A percentile compares a stretch with the other conserved stretches of the same genome.
Evolutionary conservation across 2,888 invertebrate genomes (phyloP).

Genomic region (Dilophus febrilis): DNA sequence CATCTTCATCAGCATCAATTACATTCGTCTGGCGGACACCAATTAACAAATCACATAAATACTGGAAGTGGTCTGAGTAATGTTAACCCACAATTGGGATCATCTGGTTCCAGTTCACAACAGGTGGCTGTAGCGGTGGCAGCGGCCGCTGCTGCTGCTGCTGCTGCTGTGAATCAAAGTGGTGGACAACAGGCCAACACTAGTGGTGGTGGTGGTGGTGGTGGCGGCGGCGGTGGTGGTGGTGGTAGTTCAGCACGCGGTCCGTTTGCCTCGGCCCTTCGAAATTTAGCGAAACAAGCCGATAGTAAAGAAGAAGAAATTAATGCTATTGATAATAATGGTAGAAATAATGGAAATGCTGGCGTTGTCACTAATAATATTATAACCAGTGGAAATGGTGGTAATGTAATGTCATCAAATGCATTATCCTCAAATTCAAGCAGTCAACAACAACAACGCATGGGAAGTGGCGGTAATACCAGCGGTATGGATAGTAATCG

Average conservation of each 20-base stretch:
- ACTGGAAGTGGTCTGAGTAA: slow-evolving; percentile 24
- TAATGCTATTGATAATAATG: slow-evolving; percentile 14
- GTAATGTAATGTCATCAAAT: slow-evolving; percentile 10
- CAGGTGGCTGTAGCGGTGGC: too few relatives aligned
- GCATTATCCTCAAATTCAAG: not conserved
- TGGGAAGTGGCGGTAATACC: slow-evolving; percentile 7
- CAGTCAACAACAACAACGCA: slow-evolving; percentile 11
- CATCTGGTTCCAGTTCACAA: not conserved
- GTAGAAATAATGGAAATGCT: slow-evolving; percentile 12
- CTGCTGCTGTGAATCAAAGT: too few relatives aligned
- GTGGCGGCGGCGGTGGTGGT: slow-evolving; percentile 3
- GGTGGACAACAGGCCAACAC: too few relatives aligned
- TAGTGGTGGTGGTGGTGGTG: too few relatives aligned
- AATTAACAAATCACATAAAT: slow-evolving; percentile 32
- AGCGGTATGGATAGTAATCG: slow-evolving; percentile 5
- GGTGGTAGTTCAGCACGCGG: slow-evolving; percentile 38
- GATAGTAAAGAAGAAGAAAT: slow-evolving; percentile 56
- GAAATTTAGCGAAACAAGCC: slow-evolving; percentile 83
- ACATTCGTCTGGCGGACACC: slow-evolving; percentile 3
- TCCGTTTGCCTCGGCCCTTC: slow-evolving; percentile 80
- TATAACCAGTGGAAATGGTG: slow-evolving; percentile 12
- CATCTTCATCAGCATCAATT: slow-evolving; percentile 9
- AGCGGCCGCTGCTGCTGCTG: too few relatives aligned
- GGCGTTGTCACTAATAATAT: slow-evolving; percentile 14
- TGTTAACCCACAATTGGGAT: too few relatives aligned